Evolutionary conservation across 2,888 invertebrate species (phyloP), one percentile per base, ranked within the genome.

Genomic region (Calliscelio sp.): DNA sequence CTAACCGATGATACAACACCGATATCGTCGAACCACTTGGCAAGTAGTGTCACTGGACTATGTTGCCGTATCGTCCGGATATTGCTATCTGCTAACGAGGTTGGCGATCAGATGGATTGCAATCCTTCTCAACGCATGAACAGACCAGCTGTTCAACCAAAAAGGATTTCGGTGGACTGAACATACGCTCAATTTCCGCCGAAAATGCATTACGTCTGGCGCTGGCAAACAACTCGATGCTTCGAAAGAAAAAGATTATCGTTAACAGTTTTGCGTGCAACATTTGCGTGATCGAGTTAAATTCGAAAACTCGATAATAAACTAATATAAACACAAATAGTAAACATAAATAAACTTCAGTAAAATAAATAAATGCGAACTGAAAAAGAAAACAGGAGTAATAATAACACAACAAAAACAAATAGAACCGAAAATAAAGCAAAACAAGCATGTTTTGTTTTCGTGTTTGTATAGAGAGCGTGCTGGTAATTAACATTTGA

Each of bases 81-180:
- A 57, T 55, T 57, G 57, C 65, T 41, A 57, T 57, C 55, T 57
- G 35, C 59, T 79, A 79, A 71, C 70, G 41, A 61, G 61, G 51
- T 70, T 38, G 32, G 70, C 44, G 63, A 63, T 53, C 70, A 79
- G 70, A 63, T 71, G 79, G 22, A 41, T 68, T 61, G 44, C 70
- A 70, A 70, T 59, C 59, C 63, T 61, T 79, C 59, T 63, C 49
- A 46, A 70, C 44, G 78, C 70, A 55, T 57, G 53, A 53, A 20
- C 44, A 68, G 46, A 53, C 73, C 68, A 78, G 78, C 78, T 78
- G 78, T 71, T 63, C 75, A 35, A 65, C 68, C 68, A 70, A 79
- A 83, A 83, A 74, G 70, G 55, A 68, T 28, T 44, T 51, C 51
- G 63, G 55, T 75, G 65, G 63, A 38, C 41, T 61, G 28, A 55